A percentile compares a stretch with the other conserved stretches of the same genome.
Evolutionary conservation across 2,797 vertebrate species (phyloP).

Genomic region (Tarsius wallacei): DNA sequence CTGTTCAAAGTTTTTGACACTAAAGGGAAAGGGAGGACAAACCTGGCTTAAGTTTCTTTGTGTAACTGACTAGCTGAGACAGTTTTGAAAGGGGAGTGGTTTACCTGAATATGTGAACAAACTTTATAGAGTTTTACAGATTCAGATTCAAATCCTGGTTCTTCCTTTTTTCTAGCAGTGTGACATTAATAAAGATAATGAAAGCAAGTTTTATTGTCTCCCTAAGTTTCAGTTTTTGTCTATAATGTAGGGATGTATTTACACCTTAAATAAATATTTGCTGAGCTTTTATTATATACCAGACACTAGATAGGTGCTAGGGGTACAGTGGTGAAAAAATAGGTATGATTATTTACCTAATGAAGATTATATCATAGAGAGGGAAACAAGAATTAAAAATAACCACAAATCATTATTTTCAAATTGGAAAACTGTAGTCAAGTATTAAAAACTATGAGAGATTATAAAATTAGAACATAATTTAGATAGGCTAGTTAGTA

Average conservation of each 20-base stretch:
- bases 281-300: background rate
- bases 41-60: background rate
- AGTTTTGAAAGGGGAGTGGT: background rate
- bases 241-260: background rate
- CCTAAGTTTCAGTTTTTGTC: background rate
- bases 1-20: conserved; percentile 12
- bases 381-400: background rate
- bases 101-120: background rate
- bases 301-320: background rate
- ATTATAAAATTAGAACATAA: background rate
- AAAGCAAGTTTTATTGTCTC: background rate
- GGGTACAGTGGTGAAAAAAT: background rate
- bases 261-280: background rate
- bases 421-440: background rate
- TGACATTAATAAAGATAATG: background rate
- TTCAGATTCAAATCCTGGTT: background rate
- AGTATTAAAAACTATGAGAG: background rate
- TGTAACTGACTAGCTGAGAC: background rate
- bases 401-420: conserved; percentile 7
- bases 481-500: background rate
- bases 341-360: background rate
- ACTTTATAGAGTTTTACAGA: background rate
- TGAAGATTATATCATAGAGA: background rate
- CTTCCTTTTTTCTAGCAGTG: background rate
- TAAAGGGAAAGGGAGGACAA: background rate